Evolutionary conservation across 2,797 vertebrate genomes (phyloP).

Genomic region (Brotula barbata): DNA sequence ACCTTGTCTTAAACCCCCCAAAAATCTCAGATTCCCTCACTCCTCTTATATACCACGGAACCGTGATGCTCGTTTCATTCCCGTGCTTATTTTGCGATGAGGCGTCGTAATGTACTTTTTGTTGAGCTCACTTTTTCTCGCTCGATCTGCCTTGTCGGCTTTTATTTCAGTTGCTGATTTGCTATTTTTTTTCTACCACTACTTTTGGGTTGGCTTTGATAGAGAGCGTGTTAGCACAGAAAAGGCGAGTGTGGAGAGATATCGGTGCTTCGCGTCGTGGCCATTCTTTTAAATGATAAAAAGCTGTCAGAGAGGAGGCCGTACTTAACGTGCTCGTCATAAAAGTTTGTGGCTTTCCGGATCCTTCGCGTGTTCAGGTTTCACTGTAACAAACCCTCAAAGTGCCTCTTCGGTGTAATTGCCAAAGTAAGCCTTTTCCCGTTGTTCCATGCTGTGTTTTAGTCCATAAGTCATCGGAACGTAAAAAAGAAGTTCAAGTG

Average conservation of each 20-base stretch:
- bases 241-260: slow-evolving; percentile 12
- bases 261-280: background rate
- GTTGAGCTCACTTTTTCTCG: slow-evolving; percentile 23
- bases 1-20: slow-evolving; percentile 1
- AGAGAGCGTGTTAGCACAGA: slow-evolving; percentile 25
- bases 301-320: no score
- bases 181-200: slow-evolving; percentile 43
- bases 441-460: no score
- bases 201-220: slow-evolving; percentile 25
- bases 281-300: slow-evolving; percentile 37
- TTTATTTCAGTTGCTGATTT: slow-evolving; percentile 41
- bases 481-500: no score
- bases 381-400: no score
- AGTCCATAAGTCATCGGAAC: no score
- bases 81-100: slow-evolving; percentile 36
- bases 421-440: no score
- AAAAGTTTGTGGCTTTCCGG: no score
- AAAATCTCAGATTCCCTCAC: background rate
- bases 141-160: slow-evolving; percentile 25
- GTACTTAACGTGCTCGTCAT: no score
- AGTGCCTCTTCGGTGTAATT: no score
- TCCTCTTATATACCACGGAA: slow-evolving; percentile 22
- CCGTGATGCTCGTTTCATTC: slow-evolving; percentile 20
- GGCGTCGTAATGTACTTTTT: slow-evolving; percentile 49
- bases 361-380: no score